phyloP scores from a whole-genome alignment of 2,113 vertebrate genomes.

The Eira barbara region DNA sequence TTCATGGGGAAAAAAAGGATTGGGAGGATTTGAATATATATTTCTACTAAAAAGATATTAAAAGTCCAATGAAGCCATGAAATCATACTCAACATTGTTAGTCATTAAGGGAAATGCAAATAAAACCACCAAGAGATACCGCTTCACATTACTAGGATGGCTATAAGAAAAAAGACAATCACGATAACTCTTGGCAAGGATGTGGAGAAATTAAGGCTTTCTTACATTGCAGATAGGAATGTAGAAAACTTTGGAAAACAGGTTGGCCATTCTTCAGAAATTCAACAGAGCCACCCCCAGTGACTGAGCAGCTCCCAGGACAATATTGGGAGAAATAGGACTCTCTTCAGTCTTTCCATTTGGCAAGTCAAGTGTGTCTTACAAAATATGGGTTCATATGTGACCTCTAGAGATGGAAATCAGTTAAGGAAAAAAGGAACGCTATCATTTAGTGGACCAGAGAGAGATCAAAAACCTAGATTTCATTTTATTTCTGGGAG shows the following conservation, averaged over 20 bases:
- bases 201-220: not conserved
- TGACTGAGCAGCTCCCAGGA: not conserved
- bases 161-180: not conserved
- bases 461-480: not conserved
- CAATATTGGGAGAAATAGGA: not conserved
- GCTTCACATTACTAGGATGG: not conserved
- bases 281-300: not conserved
- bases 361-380: not conserved
- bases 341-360: not conserved
- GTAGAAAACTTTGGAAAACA: not conserved
- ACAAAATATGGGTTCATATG: not conserved
- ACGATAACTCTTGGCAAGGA: not conserved
- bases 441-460: not conserved
- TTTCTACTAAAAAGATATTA: not conserved
- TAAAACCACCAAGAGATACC: not conserved
- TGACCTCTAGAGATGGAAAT: constrained; percentile 2
- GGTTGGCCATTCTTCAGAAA: not conserved
- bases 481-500: not conserved
- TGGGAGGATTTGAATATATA: not conserved
- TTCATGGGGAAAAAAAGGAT: not conserved
- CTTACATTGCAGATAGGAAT: not conserved
- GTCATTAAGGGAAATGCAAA: not conserved
- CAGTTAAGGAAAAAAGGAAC: not conserved
- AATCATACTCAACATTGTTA: not conserved
- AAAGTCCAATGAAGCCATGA: not conserved